phyloP scores from a whole-genome alignment of 2,797 vertebrate genomes.

The Manis crassicaudata region DNA sequence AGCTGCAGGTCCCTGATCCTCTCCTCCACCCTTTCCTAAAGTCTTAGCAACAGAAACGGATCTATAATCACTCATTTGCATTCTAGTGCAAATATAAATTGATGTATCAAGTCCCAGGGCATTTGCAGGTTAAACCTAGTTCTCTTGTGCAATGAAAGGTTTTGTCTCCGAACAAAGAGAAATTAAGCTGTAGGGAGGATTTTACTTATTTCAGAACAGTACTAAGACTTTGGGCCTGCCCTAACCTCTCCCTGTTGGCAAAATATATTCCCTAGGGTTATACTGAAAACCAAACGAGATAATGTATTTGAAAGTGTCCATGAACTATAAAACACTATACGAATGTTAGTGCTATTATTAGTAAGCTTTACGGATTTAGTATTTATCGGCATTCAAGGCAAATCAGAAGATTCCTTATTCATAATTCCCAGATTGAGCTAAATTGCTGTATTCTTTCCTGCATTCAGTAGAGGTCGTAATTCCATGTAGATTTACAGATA shows the following conservation, averaged over 20 bases:
- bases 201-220: constrained; percentile 25
- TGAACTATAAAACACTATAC: constrained; percentile 37
- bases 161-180: neutral
- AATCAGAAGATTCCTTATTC: constrained; percentile 58
- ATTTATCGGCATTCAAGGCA: constrained; percentile 54
- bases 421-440: constrained; percentile 26
- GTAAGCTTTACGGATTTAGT: constrained; percentile 55
- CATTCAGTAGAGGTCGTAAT: constrained; percentile 36
- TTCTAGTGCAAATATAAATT: constrained; percentile 26
- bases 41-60: neutral
- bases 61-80: neutral
- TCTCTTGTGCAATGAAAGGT: neutral
- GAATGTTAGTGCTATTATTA: constrained; percentile 54
- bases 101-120: neutral
- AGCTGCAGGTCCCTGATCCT: neutral
- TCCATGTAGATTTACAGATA: constrained; percentile 52
- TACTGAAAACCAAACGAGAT: constrained; percentile 68
- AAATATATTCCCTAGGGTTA: constrained; percentile 52
- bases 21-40: neutral
- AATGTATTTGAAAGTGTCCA: constrained; percentile 53
- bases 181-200: neutral
- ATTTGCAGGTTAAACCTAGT: neutral
- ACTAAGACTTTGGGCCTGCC: constrained; percentile 13
- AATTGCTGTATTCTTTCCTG: constrained; percentile 36
- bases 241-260: constrained; percentile 49